Percentiles rank a stretch among this genome's conserved stretches.
Evolutionary conservation across 2,113 vertebrate genomes (phyloP).

Genomic region (Synodontis membranacea): DNA sequence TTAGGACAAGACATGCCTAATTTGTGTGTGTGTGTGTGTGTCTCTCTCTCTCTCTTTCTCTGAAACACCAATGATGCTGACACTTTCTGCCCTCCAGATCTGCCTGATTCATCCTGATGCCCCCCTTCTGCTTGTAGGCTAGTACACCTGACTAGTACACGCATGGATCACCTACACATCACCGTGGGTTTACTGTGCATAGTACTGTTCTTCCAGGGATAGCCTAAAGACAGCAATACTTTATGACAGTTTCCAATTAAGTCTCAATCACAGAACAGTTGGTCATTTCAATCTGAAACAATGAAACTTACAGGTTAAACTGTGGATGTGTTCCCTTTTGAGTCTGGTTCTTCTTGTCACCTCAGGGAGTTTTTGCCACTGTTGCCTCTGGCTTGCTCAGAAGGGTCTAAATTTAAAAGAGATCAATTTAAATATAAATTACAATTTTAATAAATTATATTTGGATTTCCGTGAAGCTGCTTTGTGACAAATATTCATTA

Average conservation of each 20-base stretch:
- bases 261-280: neutral
- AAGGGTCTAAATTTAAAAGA: neutral
- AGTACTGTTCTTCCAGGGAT: neutral
- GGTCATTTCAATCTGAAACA: neutral
- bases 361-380: neutral
- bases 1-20: too few species aligned
- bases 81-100: neutral
- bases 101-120: neutral
- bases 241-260: neutral
- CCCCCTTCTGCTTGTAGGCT: neutral
- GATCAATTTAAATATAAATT: neutral
- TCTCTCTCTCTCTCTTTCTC: too few species aligned
- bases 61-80: neutral
- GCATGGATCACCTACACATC: neutral
- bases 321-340: neutral
- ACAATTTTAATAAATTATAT: too few species aligned
- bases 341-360: neutral
- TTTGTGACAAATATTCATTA: neutral
- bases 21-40: too few species aligned
- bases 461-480: neutral
- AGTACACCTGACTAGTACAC: neutral
- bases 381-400: neutral
- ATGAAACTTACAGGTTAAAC: neutral
- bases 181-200: neutral
- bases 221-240: neutral